Base-by-base conservation (phyloP, 2,113 vertebrate genomes). In the Gambusia holbrooki region DNA sequence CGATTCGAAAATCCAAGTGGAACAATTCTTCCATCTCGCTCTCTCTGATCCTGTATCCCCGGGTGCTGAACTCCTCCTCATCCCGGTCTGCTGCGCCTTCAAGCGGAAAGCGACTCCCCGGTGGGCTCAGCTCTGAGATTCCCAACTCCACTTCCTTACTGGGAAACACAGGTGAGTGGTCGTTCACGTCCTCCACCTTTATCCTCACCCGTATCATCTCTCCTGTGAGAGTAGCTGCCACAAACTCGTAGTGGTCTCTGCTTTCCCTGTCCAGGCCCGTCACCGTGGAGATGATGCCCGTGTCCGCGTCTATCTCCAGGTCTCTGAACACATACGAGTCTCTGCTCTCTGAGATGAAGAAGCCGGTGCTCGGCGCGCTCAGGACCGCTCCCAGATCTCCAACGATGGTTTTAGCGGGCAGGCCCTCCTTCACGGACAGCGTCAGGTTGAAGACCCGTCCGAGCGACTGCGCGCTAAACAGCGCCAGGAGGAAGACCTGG, bases 281-380 rank as follows among this genome's bases (percentile, higher is more conserved):
- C 0, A 96, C 95, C 0, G 97, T 97, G 77, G 95, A 95, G 84
- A 98, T 97, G 66, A 97, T 90, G 71, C 97, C 97, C 0, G 95
- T 97, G 90, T 96, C 96, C 0, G 94, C 79, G 73, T 96, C 94
- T 74, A 99, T 94, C 54, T 97, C 95, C 88, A 98, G 90, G 81
- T 97, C 97, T n/a, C 93, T 93, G 80, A 97, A 93, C 71, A 99
- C 90, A 6, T 95, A 93, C 0, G 97, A 98, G 76, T 97, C 97
- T 11, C 92, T 93, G 73, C 95, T 95, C 80, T 98, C 97, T 0
- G 97, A 98, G 71, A 98, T 93, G 70, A 98, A 94, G 75, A 97
- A 98, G 1, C 97, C 97, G 0, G 92, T 94, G 25, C 74, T 77
- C 14, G 88, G 74, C 51, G 81, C 42, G 0, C 94, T 94, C 40